Conservation (phyloP, 2,888 invertebrate genomes). For the Rhaphigaster nebulosa region DNA sequence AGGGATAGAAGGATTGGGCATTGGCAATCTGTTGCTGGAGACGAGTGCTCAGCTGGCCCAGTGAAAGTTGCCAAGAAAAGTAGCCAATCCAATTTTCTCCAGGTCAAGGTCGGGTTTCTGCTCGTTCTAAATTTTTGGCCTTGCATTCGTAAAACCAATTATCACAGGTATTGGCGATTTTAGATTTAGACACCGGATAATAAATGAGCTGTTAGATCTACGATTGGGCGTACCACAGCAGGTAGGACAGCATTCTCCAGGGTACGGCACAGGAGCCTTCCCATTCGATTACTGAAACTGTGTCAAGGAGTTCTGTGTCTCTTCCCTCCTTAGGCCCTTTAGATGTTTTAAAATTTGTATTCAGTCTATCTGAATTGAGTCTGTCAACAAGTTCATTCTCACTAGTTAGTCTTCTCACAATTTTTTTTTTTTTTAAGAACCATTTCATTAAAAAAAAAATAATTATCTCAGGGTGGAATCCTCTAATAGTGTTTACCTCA, state of each 20-base stretch:
- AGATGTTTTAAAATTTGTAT: background rate
- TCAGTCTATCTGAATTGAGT: no score
- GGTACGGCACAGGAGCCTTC: background rate
- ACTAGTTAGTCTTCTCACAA: background rate
- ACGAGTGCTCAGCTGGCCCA: background rate
- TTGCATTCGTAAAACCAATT: constrained; percentile 8
- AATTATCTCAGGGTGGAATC: no score
- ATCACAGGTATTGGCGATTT: background rate
- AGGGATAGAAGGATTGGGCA: background rate
- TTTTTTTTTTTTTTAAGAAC: background rate
- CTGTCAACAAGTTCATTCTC: background rate
- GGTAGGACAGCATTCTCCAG: background rate
- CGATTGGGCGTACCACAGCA: background rate
- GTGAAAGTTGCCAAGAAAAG: constrained; percentile 41
- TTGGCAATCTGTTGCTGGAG: background rate
- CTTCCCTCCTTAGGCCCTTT: background rate
- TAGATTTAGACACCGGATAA: background rate
- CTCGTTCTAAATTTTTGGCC: constrained; percentile 23
- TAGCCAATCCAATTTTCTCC: constrained; percentile 43
- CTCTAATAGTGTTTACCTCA: no score
- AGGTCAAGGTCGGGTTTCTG: constrained; percentile 27
- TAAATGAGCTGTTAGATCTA: background rate
- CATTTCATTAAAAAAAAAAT: no score
- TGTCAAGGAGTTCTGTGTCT: constrained; percentile 22
- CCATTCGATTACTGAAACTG: background rate